phyloP scores from a whole-genome alignment of 2,888 invertebrate species.

The Perizoma affinitatum region DNA sequence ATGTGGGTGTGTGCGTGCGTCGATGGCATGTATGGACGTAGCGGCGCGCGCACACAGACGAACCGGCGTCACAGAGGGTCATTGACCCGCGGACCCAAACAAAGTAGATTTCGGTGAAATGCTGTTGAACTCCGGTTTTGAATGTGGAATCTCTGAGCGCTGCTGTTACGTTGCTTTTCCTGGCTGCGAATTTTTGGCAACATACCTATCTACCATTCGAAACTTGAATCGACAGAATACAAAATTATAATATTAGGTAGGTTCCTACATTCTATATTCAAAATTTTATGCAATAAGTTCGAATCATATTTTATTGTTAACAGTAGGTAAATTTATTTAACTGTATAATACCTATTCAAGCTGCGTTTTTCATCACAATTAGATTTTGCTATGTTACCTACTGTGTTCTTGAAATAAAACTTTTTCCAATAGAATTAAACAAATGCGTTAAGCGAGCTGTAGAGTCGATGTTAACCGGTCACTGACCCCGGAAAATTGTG shows the following conservation, averaged over 20 bases:
- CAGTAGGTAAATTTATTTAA: no score
- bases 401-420: slow-evolving; percentile 1
- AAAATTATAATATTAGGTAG: not conserved
- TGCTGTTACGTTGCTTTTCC: slow-evolving; percentile 61
- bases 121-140: slow-evolving; percentile 81
- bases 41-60: slow-evolving; percentile 71
- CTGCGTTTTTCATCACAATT: not conserved
- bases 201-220: slow-evolving; percentile 36
- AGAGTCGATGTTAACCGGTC: slow-evolving; percentile 57
- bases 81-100: slow-evolving; percentile 81
- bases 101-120: slow-evolving; percentile 84
- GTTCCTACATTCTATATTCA: slow-evolving; percentile 5
- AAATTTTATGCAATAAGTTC: slow-evolving; percentile 10
- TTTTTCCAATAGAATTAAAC: slow-evolving; percentile 29
- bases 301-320: no score
- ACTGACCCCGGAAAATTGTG: slow-evolving; percentile 72
- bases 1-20: slow-evolving; percentile 64
- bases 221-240: slow-evolving; percentile 35
- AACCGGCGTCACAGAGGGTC: slow-evolving; percentile 72
- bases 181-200: slow-evolving; percentile 69
- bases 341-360: not conserved
- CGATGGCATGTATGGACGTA: slow-evolving; percentile 54
- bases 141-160: slow-evolving; percentile 67
- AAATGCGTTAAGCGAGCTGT: slow-evolving; percentile 29
- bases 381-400: not conserved